A percentile compares a stretch with the other conserved stretches of the same genome.
These are phyloP conservation scores for Diprion similis DNA, from an alignment of 1,140 invertebrate species.

Conservation along the genomic window DNA sequence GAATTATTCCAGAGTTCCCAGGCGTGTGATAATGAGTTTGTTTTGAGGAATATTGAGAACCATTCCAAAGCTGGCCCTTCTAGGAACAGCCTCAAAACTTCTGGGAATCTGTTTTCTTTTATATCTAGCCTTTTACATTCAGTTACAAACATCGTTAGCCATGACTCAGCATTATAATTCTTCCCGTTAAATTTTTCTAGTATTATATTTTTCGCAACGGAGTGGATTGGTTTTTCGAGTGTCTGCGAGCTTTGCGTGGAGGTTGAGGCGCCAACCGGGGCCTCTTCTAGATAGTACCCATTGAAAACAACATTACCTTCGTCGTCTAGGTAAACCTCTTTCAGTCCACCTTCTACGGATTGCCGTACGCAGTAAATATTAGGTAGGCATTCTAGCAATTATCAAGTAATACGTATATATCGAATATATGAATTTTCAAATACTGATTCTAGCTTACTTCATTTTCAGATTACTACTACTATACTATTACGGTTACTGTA, in stretches of 20 bases:
- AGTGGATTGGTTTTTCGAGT: neutral
- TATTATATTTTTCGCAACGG: constrained; percentile 12
- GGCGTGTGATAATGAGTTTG: constrained; percentile 4
- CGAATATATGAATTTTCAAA: too few relatives aligned
- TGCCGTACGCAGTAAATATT: too few relatives aligned
- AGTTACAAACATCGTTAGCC: constrained; percentile 1
- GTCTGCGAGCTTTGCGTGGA: neutral
- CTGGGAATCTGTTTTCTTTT: constrained; percentile 20
- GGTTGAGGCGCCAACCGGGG: neutral
- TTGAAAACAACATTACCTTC: constrained; percentile 21
- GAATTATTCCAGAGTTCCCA: constrained; percentile 19
- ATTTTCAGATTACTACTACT: too few relatives aligned
- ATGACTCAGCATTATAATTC: constrained; percentile 16
- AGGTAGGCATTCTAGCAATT: too few relatives aligned
- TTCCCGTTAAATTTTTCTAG: constrained; percentile 21
- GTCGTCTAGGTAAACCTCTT: constrained; percentile 20
- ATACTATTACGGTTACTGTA: too few relatives aligned
- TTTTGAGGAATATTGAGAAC: constrained; percentile 7
- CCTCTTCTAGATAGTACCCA: constrained; percentile 17
- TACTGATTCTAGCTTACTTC: too few relatives aligned
- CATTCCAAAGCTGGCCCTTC: constrained; percentile 19
- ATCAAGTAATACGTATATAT: too few relatives aligned
- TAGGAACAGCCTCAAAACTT: constrained; percentile 12
- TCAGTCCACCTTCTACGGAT: constrained; percentile 19
- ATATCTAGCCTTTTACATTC: constrained; percentile 16